Percentiles rank a stretch among this genome's conserved stretches.
These are phyloP conservation scores for Meda fulgida DNA, from an alignment of 2,797 vertebrate genomes.

Conservation along the genomic window DNA sequence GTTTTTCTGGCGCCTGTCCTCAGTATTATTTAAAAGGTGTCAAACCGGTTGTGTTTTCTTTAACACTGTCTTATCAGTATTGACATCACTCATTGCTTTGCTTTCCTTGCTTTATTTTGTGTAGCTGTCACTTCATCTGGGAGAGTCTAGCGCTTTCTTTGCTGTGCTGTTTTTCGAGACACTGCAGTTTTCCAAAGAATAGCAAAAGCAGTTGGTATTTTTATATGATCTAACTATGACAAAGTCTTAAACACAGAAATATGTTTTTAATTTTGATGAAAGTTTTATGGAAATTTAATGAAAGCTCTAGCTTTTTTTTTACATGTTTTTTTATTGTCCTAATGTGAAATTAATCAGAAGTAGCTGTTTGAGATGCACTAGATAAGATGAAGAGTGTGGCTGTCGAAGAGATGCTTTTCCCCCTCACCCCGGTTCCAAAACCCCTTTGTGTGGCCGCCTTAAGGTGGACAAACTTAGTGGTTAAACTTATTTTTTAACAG, in stretches of 20 bases:
- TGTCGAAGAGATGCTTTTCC: too few relatives aligned
- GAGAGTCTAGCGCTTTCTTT: not conserved
- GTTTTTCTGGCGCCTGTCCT: not conserved
- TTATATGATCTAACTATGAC: not conserved
- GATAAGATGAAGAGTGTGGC: too few relatives aligned
- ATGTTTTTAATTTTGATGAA: not conserved
- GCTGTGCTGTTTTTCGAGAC: not conserved
- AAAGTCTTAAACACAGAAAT: not conserved
- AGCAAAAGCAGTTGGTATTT: not conserved
- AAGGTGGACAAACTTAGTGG: too few relatives aligned
- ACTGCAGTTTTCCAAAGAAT: not conserved
- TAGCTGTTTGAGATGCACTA: too few relatives aligned
- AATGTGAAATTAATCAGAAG: not conserved
- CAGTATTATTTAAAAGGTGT: constrained; percentile 4
- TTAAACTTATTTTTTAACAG: too few relatives aligned
- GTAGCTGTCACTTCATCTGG: constrained; percentile 7
- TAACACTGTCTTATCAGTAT: not conserved
- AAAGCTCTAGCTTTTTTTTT: not conserved
- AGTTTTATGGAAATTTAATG: too few relatives aligned
- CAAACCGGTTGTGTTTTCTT: constrained; percentile 22
- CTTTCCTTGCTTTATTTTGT: not conserved
- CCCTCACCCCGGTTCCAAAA: too few relatives aligned
- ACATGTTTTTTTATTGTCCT: not conserved
- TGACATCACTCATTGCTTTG: not conserved
- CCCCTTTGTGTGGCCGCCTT: too few relatives aligned